Evolutionary conservation across 2,113 vertebrate genomes (phyloP).

Genomic region (Illadopsis cleaveri): DNA sequence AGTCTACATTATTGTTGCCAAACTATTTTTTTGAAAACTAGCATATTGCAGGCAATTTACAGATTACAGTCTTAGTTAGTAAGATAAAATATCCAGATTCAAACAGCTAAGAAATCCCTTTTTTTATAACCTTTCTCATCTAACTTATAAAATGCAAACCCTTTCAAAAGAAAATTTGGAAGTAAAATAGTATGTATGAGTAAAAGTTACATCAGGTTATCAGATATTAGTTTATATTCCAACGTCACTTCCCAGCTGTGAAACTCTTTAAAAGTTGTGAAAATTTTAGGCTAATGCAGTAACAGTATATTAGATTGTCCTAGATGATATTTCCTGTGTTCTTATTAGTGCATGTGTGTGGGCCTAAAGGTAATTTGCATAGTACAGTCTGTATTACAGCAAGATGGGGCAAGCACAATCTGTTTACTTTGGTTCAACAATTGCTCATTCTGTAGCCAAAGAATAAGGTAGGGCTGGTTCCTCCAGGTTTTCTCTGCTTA

Average conservation of each 20-base stretch:
- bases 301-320: constrained; percentile 20
- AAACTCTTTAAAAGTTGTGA: not conserved
- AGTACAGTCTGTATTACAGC: constrained; percentile 17
- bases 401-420: constrained; percentile 35
- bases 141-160: not conserved
- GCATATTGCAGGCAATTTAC: not conserved
- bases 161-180: not conserved
- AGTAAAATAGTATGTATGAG: not conserved
- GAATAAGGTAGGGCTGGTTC: not conserved
- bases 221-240: not conserved
- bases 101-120: not conserved
- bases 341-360: not conserved
- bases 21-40: not conserved
- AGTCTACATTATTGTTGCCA: not conserved
- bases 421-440: constrained; percentile 20
- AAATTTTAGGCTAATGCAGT: not conserved
- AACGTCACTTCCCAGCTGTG: not conserved
- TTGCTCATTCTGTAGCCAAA: not conserved
- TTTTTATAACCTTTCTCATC: not conserved
- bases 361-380: constrained; percentile 39
- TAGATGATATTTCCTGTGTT: constrained; percentile 2
- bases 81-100: not conserved
- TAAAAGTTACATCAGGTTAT: not conserved
- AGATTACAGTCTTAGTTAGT: not conserved
- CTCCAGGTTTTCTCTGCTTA: not conserved